A percentile compares a stretch with the other conserved stretches of the same genome.
Conservation (phyloP, 2,113 vertebrate species). For the Hyperopisus bebe region DNA sequence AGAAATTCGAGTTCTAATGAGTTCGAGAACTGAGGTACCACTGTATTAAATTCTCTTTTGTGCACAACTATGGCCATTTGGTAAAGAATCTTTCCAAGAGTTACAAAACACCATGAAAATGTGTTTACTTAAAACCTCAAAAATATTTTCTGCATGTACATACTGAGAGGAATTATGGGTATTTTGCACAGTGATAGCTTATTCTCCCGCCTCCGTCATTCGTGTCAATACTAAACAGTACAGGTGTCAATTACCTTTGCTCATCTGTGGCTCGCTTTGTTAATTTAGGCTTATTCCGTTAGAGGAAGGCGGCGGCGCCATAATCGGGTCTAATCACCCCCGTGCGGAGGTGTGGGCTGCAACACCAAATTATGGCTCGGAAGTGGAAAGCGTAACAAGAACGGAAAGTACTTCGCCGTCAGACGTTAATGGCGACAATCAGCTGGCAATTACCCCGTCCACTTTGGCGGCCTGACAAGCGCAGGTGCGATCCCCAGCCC, state of each 20-base stretch:
- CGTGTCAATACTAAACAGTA: conserved; percentile 34
- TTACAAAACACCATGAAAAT: background rate
- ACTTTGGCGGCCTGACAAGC: conserved; percentile 60
- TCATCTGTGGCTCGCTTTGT: conserved; percentile 35
- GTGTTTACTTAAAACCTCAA: background rate
- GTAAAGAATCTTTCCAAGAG: background rate
- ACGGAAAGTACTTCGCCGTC: conserved; percentile 61
- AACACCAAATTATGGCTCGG: conserved; percentile 54
- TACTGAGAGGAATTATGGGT: background rate
- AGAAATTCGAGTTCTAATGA: too few species aligned
- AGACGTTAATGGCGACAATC: conserved; percentile 65
- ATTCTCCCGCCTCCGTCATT: conserved; percentile 21
- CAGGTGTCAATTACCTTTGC: conserved; percentile 45
- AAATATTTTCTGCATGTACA: background rate
- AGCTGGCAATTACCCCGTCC: conserved; percentile 59
- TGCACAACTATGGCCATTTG: background rate
- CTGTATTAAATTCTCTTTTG: background rate
- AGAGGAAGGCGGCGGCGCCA: conserved; percentile 46
- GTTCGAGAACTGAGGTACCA: too few species aligned
- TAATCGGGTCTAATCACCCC: conserved; percentile 52
- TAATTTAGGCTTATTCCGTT: conserved; percentile 51
- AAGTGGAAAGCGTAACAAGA: conserved; percentile 57
- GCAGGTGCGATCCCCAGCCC: conserved; percentile 45
- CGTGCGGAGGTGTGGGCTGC: conserved; percentile 52
- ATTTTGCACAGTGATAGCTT: background rate